Evolutionary conservation across 2,113 vertebrate genomes (phyloP).

Genomic region (Acrocephalus kingi): DNA sequence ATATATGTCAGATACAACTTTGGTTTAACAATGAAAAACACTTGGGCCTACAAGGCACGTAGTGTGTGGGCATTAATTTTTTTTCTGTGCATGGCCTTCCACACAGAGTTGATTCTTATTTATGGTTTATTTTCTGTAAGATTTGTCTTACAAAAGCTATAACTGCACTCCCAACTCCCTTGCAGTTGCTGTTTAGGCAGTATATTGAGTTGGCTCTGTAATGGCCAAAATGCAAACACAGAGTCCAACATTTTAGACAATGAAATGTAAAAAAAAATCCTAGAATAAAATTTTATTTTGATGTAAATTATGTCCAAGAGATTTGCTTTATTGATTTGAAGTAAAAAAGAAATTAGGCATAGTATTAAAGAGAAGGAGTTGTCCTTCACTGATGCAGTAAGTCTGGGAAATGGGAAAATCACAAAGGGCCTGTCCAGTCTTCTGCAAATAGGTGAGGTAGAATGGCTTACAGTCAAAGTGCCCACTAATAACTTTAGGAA

Average conservation of each 20-base stretch:
- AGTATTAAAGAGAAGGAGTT: neutral
- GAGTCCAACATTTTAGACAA: neutral
- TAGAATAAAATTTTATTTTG: neutral
- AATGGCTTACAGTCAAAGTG: neutral
- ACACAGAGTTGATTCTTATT: neutral
- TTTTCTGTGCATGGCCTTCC: neutral
- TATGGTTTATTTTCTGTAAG: neutral
- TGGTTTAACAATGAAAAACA: neutral
- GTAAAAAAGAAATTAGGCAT: neutral
- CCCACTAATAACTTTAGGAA: neutral
- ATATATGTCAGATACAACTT: neutral
- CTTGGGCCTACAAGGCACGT: neutral
- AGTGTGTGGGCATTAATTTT: neutral
- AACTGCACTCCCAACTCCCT: neutral
- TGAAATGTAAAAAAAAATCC: neutral
- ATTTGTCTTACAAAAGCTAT: neutral
- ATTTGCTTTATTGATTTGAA: neutral
- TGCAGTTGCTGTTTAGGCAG: neutral
- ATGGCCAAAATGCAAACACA: neutral
- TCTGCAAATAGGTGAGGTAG: neutral
- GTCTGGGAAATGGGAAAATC: neutral
- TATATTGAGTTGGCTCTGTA: neutral
- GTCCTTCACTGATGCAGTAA: neutral
- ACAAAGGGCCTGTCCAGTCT: neutral
- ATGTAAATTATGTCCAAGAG: neutral